Conservation (phyloP, 2,113 vertebrate species). For the Chrysochloris asiatica region DNA sequence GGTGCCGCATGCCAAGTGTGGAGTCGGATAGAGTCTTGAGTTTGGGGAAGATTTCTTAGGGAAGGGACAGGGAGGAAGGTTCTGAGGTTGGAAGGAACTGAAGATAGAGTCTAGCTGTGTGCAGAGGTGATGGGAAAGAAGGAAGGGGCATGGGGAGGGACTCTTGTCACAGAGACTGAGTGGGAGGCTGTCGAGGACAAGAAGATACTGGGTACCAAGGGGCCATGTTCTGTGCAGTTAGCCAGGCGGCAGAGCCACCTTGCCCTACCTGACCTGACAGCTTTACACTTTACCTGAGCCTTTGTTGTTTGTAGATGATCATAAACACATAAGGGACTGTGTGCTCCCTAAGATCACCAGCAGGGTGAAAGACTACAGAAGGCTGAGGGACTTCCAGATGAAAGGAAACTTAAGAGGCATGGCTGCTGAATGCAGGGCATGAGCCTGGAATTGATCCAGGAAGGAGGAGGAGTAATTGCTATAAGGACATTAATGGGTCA, state of each 20-base stretch:
- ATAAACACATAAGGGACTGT: neutral
- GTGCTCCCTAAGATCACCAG: neutral
- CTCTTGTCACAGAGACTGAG: neutral
- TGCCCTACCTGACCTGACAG: neutral
- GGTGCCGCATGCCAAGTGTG: neutral
- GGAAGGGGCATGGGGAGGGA: neutral
- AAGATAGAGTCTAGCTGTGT: neutral
- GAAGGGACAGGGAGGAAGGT: neutral
- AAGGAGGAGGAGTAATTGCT: neutral
- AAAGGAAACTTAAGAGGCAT: neutral
- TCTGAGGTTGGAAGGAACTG: neutral
- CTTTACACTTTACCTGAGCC: neutral
- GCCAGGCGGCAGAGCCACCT: neutral
- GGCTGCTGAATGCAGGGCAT: no score
- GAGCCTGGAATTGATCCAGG: neutral
- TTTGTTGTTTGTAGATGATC: neutral
- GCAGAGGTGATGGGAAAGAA: neutral
- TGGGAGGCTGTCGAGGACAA: neutral
- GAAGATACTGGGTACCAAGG: no score
- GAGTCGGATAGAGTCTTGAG: neutral
- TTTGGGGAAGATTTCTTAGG: neutral
- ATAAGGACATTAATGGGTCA: neutral
- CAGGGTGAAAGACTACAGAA: neutral
- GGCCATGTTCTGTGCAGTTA: neutral
- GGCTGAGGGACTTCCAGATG: neutral